Evolutionary conservation across 2,113 vertebrate species (phyloP).

Genomic region (Anas platyrhynchos): DNA sequence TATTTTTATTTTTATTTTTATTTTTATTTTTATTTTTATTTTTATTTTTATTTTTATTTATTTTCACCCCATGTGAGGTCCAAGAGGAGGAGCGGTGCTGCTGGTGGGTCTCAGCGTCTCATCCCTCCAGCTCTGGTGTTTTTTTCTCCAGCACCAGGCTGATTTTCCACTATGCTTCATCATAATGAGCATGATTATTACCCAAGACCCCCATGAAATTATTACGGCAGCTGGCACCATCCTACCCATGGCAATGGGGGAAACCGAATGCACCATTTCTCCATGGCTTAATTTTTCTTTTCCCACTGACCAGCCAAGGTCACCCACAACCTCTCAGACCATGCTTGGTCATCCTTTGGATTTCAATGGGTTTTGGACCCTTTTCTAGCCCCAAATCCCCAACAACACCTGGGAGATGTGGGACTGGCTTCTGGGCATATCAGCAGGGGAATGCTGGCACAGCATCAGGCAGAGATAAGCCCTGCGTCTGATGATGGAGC

Average conservation of each 20-base stretch:
- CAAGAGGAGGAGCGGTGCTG: background rate
- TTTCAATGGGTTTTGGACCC: background rate
- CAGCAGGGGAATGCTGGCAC: background rate
- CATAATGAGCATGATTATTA: background rate
- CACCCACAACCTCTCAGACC: background rate
- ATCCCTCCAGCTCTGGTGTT: background rate
- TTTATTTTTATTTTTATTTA: no score
- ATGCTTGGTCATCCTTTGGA: background rate
- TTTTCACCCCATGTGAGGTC: background rate
- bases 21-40: no score
- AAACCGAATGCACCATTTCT: background rate
- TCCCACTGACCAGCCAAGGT: background rate
- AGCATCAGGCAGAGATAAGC: background rate
- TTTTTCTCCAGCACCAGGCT: background rate
- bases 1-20: no score
- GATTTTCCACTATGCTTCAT: rapidly evolving
- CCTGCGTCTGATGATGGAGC: background rate
- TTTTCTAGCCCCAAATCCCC: background rate
- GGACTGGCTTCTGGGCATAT: background rate
- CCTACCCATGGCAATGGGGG: background rate
- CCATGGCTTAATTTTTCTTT: background rate
- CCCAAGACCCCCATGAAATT: background rate
- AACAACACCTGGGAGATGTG: background rate
- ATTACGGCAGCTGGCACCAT: background rate
- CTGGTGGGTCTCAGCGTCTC: background rate